phyloP scores from a whole-genome alignment of 2,797 vertebrate genomes.

The Rhinoraja longicauda region DNA sequence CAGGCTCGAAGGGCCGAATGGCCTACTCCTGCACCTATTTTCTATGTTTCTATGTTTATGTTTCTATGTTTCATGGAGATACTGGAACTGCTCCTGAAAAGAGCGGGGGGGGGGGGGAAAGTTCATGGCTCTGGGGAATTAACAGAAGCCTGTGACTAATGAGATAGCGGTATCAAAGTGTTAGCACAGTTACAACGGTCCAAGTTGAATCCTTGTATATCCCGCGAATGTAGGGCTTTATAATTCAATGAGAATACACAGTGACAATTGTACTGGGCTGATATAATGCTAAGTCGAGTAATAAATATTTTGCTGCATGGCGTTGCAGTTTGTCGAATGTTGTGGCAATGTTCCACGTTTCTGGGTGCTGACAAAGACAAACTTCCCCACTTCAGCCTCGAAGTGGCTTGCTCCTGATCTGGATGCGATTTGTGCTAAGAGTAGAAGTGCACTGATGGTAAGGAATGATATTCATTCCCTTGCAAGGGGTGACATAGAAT shows the following conservation, averaged over 20 bases:
- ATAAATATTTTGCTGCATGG: background rate
- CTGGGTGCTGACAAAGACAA: background rate
- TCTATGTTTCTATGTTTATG: too few species aligned
- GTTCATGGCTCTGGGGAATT: background rate
- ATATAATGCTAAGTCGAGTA: background rate
- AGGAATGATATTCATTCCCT: too few species aligned
- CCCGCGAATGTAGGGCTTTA: background rate
- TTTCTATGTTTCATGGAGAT: too few species aligned
- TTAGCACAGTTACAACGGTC: background rate
- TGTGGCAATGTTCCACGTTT: background rate
- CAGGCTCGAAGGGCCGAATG: too few species aligned
- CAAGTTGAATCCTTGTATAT: background rate
- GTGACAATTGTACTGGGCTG: background rate
- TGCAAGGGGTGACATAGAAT: too few species aligned
- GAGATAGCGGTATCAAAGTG: background rate
- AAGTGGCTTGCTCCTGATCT: background rate
- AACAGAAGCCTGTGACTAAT: background rate
- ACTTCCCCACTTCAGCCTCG: background rate
- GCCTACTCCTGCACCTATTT: too few species aligned
- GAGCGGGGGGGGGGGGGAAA: background rate
- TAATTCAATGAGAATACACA: background rate
- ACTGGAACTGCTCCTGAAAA: background rate
- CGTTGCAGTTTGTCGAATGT: conserved; percentile 2
- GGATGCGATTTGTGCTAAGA: background rate
- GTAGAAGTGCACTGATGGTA: background rate